phyloP scores from a whole-genome alignment of 2,797 vertebrate species.

The Pteronotus mesoamericanus region DNA sequence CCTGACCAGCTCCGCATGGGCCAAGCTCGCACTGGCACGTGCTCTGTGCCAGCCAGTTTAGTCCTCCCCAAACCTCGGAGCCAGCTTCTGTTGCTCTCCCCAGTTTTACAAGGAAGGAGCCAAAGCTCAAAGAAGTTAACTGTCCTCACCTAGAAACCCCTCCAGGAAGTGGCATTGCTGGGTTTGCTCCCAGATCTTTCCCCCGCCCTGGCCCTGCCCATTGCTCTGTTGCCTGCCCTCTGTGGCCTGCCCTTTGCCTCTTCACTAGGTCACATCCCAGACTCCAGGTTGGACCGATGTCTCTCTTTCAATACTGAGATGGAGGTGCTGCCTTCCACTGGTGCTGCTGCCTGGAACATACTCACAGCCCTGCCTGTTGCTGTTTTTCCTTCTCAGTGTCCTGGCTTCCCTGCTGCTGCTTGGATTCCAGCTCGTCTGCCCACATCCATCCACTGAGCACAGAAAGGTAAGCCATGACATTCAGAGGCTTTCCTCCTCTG shows the following conservation, averaged over 20 bases:
- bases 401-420: conserved; percentile 86
- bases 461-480: conserved; percentile 88
- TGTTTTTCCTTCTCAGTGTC: conserved; percentile 82
- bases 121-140: background rate
- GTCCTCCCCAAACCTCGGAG: background rate
- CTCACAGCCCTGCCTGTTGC: conserved; percentile 52
- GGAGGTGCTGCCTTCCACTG: background rate
- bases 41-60: background rate
- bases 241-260: background rate
- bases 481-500: background rate
- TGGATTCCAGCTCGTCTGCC: conserved; percentile 84
- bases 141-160: background rate
- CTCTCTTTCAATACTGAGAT: background rate
- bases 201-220: fast-evolving
- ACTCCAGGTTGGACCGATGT: background rate
- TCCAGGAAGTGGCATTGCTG: too few relatives aligned
- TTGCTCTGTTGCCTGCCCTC: background rate
- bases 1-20: background rate
- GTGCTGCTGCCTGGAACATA: background rate
- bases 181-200: background rate
- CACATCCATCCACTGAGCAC: conserved; percentile 88
- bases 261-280: background rate
- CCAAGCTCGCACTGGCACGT: fast-evolving
- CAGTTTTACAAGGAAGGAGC: background rate
- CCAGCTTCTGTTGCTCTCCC: background rate